phyloP scores from a whole-genome alignment of 2,888 invertebrate species.

The Polyploca ridens region DNA sequence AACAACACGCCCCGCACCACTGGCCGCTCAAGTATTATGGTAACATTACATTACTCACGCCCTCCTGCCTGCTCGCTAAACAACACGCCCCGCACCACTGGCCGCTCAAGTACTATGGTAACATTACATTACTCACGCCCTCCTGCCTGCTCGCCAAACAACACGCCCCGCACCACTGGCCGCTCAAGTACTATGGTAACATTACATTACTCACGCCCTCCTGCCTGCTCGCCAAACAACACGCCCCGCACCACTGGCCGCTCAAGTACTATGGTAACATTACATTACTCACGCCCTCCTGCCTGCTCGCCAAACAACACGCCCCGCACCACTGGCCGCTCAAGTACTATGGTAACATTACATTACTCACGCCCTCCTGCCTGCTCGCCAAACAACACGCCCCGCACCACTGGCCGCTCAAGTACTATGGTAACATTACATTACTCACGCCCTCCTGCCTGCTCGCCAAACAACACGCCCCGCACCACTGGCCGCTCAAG shows the following conservation, averaged over 20 bases:
- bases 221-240: slow-evolving; percentile 59
- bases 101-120: slow-evolving; percentile 75
- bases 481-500: slow-evolving; percentile 69
- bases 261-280: slow-evolving; percentile 71
- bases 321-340: slow-evolving; percentile 69
- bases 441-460: slow-evolving; percentile 67
- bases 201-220: too few species aligned
- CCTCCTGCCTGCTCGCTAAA: slow-evolving; percentile 62
- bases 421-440: slow-evolving; percentile 72
- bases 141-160: slow-evolving; percentile 59
- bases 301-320: slow-evolving; percentile 59
- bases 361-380: slow-evolving; percentile 65
- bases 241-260: slow-evolving; percentile 67
- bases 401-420: slow-evolving; percentile 68
- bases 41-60: too few species aligned
- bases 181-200: slow-evolving; percentile 73
- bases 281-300: slow-evolving; percentile 63
- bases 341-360: slow-evolving; percentile 69
- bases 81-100: slow-evolving; percentile 59
- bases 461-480: slow-evolving; percentile 51
- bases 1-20: slow-evolving; percentile 54
- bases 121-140: too few species aligned
- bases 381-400: slow-evolving; percentile 57
- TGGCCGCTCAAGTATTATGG: slow-evolving; percentile 77
- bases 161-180: slow-evolving; percentile 65